Base-by-base conservation (phyloP, 2,113 vertebrate species). In the Hippocampus comes region DNA sequence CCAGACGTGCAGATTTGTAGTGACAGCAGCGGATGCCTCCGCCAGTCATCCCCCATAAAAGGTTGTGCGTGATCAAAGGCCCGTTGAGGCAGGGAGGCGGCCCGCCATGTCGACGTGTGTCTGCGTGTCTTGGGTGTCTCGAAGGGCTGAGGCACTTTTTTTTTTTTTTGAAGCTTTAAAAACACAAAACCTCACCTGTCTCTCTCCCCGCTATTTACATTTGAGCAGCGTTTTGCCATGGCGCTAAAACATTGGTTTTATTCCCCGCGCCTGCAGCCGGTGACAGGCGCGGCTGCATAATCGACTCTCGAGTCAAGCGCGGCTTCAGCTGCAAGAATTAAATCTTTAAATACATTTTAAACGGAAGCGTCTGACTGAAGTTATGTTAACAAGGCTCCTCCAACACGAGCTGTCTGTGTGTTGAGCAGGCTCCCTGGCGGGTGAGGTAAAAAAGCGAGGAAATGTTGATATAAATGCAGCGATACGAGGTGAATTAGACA, bases 1-100 rank as follows among this genome's bases (percentile, higher is more conserved):
- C 87, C 70, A 88, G 88, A 92, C 92, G 91, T 90, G 91, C 91
- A 89, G 88, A 92, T 93, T 91, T 92, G 91, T 91, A 88, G 86
- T 89, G 91, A 92, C 93, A 93, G 93, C 88, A 89, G 87, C 88
- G 87, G 85, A 89, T 86, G 90, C 90, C 79, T 87, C 86, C 88
- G 84, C 88, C 89, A 92, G 91, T 93, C 91, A 89, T 88, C 87
- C 84, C 79, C 82, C 87, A 90, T 92, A 90, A 92, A 92, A 93
- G 90, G 82, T 88, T 86, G 77, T 73, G 80, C 60, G 57, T 92
- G 91, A 93, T 93, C 92, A 93, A 93, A 93, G 92, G 68, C 75
- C 85, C 85, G 87, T 87, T 63, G 87, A 82, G 88, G 86, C 87
- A 71, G 79, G 77, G 76, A 83, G 85, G 87, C 81, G 83, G 84